A percentile compares a stretch with the other conserved stretches of the same genome.
Conservation (phyloP, 2,888 invertebrate genomes). For the Fragum fragum region DNA sequence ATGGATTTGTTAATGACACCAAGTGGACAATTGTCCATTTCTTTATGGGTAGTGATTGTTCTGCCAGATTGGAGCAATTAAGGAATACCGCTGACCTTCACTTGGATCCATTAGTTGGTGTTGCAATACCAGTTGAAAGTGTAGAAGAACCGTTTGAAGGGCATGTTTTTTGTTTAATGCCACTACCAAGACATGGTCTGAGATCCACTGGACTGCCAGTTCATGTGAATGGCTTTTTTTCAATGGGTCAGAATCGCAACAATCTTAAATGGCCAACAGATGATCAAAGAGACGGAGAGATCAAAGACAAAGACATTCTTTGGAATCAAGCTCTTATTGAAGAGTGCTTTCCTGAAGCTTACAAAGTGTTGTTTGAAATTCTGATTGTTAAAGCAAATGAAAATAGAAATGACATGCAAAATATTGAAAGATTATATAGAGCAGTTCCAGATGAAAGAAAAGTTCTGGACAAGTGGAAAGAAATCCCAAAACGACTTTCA, state of each 20-base stretch:
- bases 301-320: constrained; percentile 69
- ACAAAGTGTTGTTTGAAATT: constrained; percentile 33
- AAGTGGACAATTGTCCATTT: constrained; percentile 44
- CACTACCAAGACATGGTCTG: constrained; percentile 77
- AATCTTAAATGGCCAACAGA: constrained; percentile 84
- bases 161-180: constrained; percentile 78
- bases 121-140: constrained; percentile 37
- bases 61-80: constrained; percentile 26
- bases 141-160: constrained; percentile 36
- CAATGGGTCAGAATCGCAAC: constrained; percentile 81
- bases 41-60: constrained; percentile 43
- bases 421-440: constrained; percentile 40
- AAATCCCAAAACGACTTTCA: neutral
- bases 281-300: constrained; percentile 55
- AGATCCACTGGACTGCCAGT: constrained; percentile 82
- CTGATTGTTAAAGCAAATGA: neutral
- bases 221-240: constrained; percentile 84
- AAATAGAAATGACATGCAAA: constrained; percentile 30
- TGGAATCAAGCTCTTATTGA: constrained; percentile 80
- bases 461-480: constrained; percentile 50
- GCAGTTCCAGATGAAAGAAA: constrained; percentile 50
- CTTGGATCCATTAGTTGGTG: constrained; percentile 48
- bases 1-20: neutral
- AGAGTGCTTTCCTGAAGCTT: constrained; percentile 76
- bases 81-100: constrained; percentile 27